Conservation (phyloP, 2,797 vertebrate species). For the Enteromius treurensis region DNA sequence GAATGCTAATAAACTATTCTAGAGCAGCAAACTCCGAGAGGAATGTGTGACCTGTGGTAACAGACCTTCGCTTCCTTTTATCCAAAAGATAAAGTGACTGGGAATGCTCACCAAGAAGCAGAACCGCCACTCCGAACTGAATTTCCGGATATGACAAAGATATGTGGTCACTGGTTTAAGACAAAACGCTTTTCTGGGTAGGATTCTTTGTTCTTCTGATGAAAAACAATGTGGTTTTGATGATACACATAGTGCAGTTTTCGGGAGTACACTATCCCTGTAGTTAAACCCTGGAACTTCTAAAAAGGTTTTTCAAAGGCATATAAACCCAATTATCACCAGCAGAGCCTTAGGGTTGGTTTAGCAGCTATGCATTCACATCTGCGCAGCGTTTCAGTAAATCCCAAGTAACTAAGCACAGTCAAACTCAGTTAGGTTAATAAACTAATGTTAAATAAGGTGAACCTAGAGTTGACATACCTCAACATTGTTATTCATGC, state of each 20-base stretch:
- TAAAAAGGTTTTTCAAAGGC: neutral
- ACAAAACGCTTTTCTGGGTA: neutral
- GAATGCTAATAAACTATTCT: constrained; percentile 24
- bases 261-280: neutral
- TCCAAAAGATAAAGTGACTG: neutral
- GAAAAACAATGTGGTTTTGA: constrained; percentile 6
- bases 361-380: constrained; percentile 13
- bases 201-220: neutral
- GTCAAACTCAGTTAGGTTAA: neutral
- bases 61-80: constrained; percentile 28
- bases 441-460: neutral
- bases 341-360: neutral
- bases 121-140: neutral
- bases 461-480: constrained; percentile 65
- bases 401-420: neutral
- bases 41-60: constrained; percentile 21
- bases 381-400: constrained; percentile 17
- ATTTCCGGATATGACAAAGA: neutral
- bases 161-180: neutral
- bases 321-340: neutral
- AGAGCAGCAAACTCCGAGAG: neutral
- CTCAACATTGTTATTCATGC: constrained; percentile 76
- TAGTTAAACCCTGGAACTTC: neutral
- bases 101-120: neutral
- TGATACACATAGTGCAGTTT: neutral